Base-by-base conservation (phyloP, 2,113 vertebrate genomes). In the Nipponia nippon region DNA sequence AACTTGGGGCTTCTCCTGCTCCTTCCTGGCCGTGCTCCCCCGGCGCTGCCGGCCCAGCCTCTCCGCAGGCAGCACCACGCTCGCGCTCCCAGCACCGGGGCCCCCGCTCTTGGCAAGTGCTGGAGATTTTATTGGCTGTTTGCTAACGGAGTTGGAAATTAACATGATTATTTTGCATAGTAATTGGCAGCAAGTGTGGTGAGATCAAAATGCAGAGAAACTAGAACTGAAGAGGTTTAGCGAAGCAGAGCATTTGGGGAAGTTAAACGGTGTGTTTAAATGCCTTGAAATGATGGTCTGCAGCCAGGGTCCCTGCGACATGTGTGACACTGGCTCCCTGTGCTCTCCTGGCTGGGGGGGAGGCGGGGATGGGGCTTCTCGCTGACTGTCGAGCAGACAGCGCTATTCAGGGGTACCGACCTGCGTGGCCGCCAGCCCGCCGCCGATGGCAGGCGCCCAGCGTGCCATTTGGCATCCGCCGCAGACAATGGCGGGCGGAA, bases 231-330 rank as follows among this genome's bases (percentile, higher is more conserved):
- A 30, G 90, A 69, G 70, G 36, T 73, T 86, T 56, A n/a, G 52
- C 3, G 10, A 56, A 76, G 83, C 5, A 5, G 30, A 22, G 36
- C 7, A 0, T 19, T 4, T n/a, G 30, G 38, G 44, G 38, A 50
- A 25, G 38, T 65, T 27, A 29, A 34, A 10, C 5, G 32, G n/a
- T 2, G 21, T 61, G 70, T 85, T 70, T 16, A 29, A 38, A 16
- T 14, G 36, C 62, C 62, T 9, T 5, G 49, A 32, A 4, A 16
- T 2, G 34, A 13, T 5, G 40, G 44, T 73, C 34, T 15, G 20
- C 49, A 20, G 29, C 55, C 67, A 13, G 59, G n/a, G 46, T 4
- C n/a, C 42, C 27, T 0, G 2, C 0, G 0, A 1, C 0, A 1
- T 1, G 7, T 14, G 80, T 42, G 36, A 13, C 42, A 1, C 3